Evolutionary conservation across 2,888 invertebrate genomes (phyloP).

Genomic region (Spilarctia lutea): DNA sequence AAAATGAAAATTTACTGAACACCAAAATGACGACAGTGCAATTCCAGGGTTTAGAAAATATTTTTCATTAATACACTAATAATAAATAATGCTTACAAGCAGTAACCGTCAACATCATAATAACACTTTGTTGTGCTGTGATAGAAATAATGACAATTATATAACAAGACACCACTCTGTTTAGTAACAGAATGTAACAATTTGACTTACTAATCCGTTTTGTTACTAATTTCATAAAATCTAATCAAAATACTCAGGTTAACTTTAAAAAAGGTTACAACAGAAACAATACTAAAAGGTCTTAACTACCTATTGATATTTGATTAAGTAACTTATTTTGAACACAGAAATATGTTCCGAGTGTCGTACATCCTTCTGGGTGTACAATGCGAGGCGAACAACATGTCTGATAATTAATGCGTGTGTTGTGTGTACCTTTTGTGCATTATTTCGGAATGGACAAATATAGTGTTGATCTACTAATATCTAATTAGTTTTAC

Average conservation of each 20-base stretch:
- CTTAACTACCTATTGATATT: not conserved
- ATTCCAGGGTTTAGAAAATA: not conserved
- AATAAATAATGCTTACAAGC: not conserved
- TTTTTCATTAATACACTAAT: not conserved
- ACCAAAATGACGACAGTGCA: not conserved
- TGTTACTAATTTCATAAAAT: not conserved
- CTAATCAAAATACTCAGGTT: not conserved
- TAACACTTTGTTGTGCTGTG: not conserved
- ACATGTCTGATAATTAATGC: slow-evolving; percentile 24
- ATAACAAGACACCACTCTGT: not conserved
- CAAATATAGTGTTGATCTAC: slow-evolving; percentile 43
- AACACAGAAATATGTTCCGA: not conserved
- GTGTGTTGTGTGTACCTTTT: slow-evolving; percentile 40
- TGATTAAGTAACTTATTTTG: slow-evolving; percentile 3
- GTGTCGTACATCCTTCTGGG: slow-evolving; percentile 3
- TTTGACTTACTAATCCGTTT: not conserved
- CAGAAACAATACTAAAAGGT: not conserved
- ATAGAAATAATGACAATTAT: not conserved
- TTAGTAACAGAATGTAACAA: not conserved
- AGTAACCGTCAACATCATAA: not conserved
- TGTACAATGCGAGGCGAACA: slow-evolving; percentile 6
- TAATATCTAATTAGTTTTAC: slow-evolving; percentile 41
- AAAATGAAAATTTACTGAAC: no score
- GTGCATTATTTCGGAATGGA: slow-evolving; percentile 55
- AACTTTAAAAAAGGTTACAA: not conserved